These are phyloP conservation scores for Pyrrhopygopsis socrates DNA, from an alignment of 2,888 invertebrate genomes.

Conservation along the genomic window DNA sequence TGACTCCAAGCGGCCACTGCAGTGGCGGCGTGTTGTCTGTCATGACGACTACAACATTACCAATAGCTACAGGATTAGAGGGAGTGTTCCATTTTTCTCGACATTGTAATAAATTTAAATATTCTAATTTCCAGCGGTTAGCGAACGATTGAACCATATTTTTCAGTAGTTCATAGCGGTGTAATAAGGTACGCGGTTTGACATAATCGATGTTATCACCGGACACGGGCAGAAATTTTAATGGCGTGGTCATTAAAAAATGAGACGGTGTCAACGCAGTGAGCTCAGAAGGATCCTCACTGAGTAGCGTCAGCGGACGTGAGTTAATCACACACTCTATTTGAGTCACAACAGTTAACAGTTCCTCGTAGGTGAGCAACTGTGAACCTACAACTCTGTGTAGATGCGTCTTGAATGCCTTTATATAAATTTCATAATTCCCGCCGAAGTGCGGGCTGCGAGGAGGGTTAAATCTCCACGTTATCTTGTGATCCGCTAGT, in stretches of 20 bases:
- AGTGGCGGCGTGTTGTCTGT: constrained; percentile 15
- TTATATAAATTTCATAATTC: constrained; percentile 36
- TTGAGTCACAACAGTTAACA: not conserved
- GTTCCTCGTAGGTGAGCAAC: not conserved
- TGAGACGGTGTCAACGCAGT: constrained; percentile 11
- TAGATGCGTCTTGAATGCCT: constrained; percentile 4
- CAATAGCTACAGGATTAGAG: constrained; percentile 21
- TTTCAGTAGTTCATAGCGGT: constrained; percentile 25
- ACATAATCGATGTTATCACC: not conserved
- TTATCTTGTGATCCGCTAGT: constrained; percentile 24
- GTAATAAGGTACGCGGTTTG: constrained; percentile 4
- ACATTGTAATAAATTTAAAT: constrained; percentile 28
- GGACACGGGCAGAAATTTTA: not conserved
- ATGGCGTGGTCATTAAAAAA: constrained; percentile 1
- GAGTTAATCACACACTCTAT: constrained; percentile 26
- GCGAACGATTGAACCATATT: constrained; percentile 34
- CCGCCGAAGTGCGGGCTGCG: constrained; percentile 37
- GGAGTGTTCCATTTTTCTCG: constrained; percentile 35
- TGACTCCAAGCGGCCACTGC: constrained; percentile 8
- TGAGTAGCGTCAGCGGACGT: constrained; percentile 21
- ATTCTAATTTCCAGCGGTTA: constrained; percentile 40
- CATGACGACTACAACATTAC: constrained; percentile 19
- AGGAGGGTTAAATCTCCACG: constrained; percentile 37
- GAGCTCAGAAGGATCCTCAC: constrained; percentile 24
- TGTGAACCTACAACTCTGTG: not conserved